These are phyloP conservation scores for Apis florea DNA, from an alignment of 1,140 invertebrate genomes.

Conservation along the genomic window DNA sequence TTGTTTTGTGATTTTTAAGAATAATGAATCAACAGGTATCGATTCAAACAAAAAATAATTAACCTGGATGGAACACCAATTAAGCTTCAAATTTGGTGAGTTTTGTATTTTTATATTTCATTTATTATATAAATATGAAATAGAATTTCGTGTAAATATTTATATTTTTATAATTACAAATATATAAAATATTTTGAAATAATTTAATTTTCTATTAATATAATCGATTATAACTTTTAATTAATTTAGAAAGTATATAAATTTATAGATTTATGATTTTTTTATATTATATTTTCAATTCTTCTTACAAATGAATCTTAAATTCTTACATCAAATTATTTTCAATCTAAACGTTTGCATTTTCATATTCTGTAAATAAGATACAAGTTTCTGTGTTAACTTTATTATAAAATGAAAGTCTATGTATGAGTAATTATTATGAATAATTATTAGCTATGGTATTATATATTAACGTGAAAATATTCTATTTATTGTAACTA, in stretches of 20 bases:
- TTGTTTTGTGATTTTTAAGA: conserved; percentile 9
- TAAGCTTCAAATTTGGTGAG: conserved; percentile 94
- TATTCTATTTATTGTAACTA: background rate
- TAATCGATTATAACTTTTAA: background rate
- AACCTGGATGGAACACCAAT: conserved; percentile 91
- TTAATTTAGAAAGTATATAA: background rate
- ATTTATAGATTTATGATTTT: background rate
- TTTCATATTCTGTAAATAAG: background rate
- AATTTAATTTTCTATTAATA: background rate
- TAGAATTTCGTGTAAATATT: background rate
- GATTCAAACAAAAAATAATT: conserved; percentile 95
- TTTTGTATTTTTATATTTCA: conserved; percentile 54
- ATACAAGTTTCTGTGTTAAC: background rate
- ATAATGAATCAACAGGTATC: conserved; percentile 83
- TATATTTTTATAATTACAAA: conserved; percentile 1
- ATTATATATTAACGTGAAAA: background rate
- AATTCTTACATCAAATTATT: background rate
- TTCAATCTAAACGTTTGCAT: too few relatives aligned
- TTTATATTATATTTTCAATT: background rate
- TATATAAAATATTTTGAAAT: background rate
- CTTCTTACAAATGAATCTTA: background rate
- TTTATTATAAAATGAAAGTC: too few relatives aligned
- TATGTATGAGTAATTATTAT: too few relatives aligned
- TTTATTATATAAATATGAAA: background rate
- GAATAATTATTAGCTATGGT: background rate